phyloP scores from a whole-genome alignment of 2,888 invertebrate species.

The Polyommatus iphigenia region DNA sequence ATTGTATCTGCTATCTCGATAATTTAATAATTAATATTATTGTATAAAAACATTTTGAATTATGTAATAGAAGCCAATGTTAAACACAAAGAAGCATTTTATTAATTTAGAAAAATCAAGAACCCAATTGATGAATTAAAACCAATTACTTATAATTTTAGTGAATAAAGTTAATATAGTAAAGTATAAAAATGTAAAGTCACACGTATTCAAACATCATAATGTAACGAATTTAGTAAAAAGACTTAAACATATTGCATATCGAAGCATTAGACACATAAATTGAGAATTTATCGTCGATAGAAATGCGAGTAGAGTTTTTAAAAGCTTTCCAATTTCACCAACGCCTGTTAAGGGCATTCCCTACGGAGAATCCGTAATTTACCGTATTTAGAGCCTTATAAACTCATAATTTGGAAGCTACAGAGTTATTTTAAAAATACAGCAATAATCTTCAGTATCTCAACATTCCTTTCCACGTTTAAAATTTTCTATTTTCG shows the following conservation, averaged over 20 bases:
- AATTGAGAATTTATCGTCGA: neutral
- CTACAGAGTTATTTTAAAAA: too few species aligned
- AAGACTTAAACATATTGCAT: constrained; percentile 24
- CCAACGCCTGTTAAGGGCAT: neutral
- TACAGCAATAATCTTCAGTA: too few species aligned
- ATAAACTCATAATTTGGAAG: too few species aligned
- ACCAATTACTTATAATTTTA: neutral
- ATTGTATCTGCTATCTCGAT: neutral
- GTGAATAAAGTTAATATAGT: neutral
- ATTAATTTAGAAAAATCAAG: constrained; percentile 16
- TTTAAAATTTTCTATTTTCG: too few species aligned
- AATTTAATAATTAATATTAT: neutral
- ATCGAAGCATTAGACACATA: constrained; percentile 31
- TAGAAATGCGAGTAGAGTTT: constrained; percentile 26
- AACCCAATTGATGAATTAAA: constrained; percentile 2
- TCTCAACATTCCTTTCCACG: too few species aligned
- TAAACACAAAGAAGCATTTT: neutral
- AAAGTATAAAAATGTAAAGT: constrained; percentile 14
- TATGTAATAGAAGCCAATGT: neutral
- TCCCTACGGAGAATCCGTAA: too few species aligned
- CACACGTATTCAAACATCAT: neutral
- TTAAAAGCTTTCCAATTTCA: constrained; percentile 22
- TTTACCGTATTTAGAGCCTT: too few species aligned
- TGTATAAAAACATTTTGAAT: neutral
- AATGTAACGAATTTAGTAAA: constrained; percentile 23